Base-by-base conservation (phyloP, 2,888 invertebrate species). In the Cacoxenus indagator region DNA sequence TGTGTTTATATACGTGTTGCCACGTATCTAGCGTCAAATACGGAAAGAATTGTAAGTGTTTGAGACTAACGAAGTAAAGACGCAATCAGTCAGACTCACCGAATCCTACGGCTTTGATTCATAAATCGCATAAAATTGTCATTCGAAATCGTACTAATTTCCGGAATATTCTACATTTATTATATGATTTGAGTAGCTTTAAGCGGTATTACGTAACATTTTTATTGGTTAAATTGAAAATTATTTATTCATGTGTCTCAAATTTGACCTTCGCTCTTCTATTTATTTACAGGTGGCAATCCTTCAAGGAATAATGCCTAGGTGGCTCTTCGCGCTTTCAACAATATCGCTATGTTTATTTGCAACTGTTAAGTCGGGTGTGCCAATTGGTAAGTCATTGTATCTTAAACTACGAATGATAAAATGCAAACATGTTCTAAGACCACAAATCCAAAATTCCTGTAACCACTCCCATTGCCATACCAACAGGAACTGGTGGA, bases 401-500 rank as follows among this genome's bases (percentile, higher is more conserved):
- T n/a, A n/a, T n/a, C 37, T 43, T 57, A 17, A 29, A 14, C n/a
- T 14, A 6, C 11, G n/a, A n/a, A 9, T 27, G 46, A 61, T 64
- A 26, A 48, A 54, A 31, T 9, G 14, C 2, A 31, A 31, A 37
- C 37, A 37, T 11, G 14, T 11, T 4, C 37, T n/a, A 37, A 37
- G 9, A 29, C 29, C 24, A 24, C 9, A 19, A n/a, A n/a, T 8
- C 54, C 54, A 9, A 14, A 17, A 54, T 8, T 14, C 24, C 24
- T 26, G 27, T 24, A 57, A 26, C 19, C 5, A 9, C 6, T 19
- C 6, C 8, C 6, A 19, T 26, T n/a, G 9, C 11, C n/a, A 48
- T 48, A 62, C 17, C 8, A 26, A 24, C 62, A 88, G 88, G 85
- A 70, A 88, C 87, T 69, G 87, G 87, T 69, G 88, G 88, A 65